A percentile compares a stretch with the other conserved stretches of the same genome.
Conservation (phyloP, 2,888 invertebrate genomes). For the Corythucha ciliata region DNA sequence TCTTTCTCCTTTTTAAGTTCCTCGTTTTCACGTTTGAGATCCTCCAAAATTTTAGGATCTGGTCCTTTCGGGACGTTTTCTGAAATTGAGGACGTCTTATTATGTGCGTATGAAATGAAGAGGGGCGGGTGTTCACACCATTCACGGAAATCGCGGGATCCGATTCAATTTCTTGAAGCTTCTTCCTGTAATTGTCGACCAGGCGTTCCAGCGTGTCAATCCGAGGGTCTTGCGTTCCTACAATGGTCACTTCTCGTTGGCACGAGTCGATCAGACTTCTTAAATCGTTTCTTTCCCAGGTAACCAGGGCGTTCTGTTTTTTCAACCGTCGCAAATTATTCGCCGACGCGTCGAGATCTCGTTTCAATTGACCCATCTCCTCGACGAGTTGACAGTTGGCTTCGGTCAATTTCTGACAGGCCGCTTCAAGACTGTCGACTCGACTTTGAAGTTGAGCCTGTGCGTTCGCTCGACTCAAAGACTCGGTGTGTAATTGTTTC, state of each 20-base stretch:
- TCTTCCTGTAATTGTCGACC: conserved; percentile 57
- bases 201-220: conserved; percentile 64
- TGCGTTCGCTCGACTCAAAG: conserved; percentile 4
- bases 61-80: conserved; percentile 23
- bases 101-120: background rate
- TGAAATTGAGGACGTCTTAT: background rate
- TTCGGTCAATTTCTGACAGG: conserved; percentile 32
- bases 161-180: conserved; percentile 38
- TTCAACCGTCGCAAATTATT: conserved; percentile 33
- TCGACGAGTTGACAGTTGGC: conserved; percentile 43
- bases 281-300: conserved; percentile 66
- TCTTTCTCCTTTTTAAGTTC: conserved; percentile 47
- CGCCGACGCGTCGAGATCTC: conserved; percentile 27
- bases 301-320: conserved; percentile 35
- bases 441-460: conserved; percentile 44
- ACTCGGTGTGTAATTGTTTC: conserved; percentile 18
- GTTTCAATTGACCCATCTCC: conserved; percentile 26
- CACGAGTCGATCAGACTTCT: conserved; percentile 69
- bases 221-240: conserved; percentile 41
- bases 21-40: conserved; percentile 41
- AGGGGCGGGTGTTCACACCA: too few relatives aligned
- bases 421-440: conserved; percentile 29
- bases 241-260: conserved; percentile 65
- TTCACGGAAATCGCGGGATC: conserved; percentile 30
- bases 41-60: too few relatives aligned